A percentile compares a stretch with the other conserved stretches of the same genome.
Conservation (phyloP, 2,797 vertebrate genomes). For the Eulemur mongoz region DNA sequence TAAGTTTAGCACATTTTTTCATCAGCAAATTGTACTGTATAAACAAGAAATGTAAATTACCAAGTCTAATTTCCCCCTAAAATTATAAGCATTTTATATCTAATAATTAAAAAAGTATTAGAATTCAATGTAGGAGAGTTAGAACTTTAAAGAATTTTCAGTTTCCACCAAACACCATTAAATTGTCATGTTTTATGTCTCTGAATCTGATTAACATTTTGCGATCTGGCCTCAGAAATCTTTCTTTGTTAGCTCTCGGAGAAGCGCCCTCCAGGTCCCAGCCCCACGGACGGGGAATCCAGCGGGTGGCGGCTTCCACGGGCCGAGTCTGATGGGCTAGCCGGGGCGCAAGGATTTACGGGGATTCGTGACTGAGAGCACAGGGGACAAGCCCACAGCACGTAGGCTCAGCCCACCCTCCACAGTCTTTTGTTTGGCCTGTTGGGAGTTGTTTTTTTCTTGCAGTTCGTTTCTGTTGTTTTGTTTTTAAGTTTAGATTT, state of each 20-base stretch:
- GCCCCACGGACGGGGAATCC: conserved; percentile 73
- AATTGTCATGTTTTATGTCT: conserved; percentile 87
- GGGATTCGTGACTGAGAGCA: neutral
- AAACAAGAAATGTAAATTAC: conserved; percentile 99
- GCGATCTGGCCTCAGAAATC: conserved; percentile 85
- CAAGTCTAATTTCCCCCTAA: conserved; percentile 98
- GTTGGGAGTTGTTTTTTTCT: neutral
- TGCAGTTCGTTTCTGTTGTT: neutral
- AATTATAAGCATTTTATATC: conserved; percentile 90
- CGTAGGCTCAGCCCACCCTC: neutral
- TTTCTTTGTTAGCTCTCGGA: conserved; percentile 82
- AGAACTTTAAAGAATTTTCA: conserved; percentile 85
- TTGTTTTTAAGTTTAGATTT: neutral
- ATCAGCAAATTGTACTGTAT: conserved; percentile 99
- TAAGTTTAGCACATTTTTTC: conserved; percentile 99
- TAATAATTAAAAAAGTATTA: conserved; percentile 90
- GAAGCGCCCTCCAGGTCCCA: conserved; percentile 46
- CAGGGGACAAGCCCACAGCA: neutral
- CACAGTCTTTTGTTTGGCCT: neutral
- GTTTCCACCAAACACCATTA: conserved; percentile 86
- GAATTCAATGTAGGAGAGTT: conserved; percentile 86
- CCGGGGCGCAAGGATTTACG: neutral
- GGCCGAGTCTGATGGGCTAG: conserved; percentile 65
- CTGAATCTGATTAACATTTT: conserved; percentile 89
- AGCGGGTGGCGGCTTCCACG: conserved; percentile 59